Evolutionary conservation across 2,797 vertebrate species (phyloP), one percentile per base, ranked within the genome.

Genomic region (Epinephelus awoara): DNA sequence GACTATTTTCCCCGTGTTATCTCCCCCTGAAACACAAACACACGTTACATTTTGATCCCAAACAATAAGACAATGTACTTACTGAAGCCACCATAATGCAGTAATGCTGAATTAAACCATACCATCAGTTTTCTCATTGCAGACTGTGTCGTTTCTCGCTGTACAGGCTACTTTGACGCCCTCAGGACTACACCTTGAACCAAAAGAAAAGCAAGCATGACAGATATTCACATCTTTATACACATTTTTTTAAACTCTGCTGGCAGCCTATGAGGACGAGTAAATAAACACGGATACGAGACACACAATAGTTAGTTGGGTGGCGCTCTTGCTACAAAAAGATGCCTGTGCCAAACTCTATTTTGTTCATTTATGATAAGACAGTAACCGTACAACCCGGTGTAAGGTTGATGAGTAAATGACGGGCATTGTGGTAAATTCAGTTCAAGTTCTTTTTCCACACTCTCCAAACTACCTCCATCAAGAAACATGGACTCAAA

Each of bases 71-170:
- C 8, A 13, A 18, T 50, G 5, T 46, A 18, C 2, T 1, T 29
- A 34, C 12, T 65, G 13, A 61, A 38, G 13, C 8, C 2, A 42
- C 58, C 1, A 4, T 50, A 17, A 59, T 70, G 6, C 17, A 76
- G 19, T 18, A 13, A 72, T 25, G 2, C 3, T 52, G 4, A 42
- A 49, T 12, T 4, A 13, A 46, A 65, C 2, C 62, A 14, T 74
- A 93, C 92, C 66, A 61, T 52, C 0, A 9, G 0, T 9, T 72
- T 38, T 2, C 0, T 19, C 75, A 3, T 75, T 58, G 84, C 95
- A 95, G 75, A 94, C 68, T 17, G 93, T 86, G 77, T 96, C 6
- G 14, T 0, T 90, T 10, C 27, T 79, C 29, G 1, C 0, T 3
- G 46, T 82, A 56, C 95, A 95, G 14, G 2, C 0, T 5, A 10